Percentiles rank a stretch among this genome's conserved stretches.
Conservation (phyloP, 1,140 invertebrate genomes). For the Vollenhovia emeryi region DNA sequence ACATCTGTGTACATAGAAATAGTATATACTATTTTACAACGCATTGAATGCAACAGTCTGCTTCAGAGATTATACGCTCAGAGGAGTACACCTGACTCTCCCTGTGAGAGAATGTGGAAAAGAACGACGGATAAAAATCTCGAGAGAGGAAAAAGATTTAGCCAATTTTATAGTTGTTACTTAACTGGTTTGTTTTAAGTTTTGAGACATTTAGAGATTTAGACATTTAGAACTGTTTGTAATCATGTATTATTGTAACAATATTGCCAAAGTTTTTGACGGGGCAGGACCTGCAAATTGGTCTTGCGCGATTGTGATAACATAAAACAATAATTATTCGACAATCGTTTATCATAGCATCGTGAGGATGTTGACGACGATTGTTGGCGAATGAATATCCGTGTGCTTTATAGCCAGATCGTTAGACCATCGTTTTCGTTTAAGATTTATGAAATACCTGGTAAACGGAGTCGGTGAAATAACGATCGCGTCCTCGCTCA, state of each 20-base stretch:
- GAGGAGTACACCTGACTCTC: conserved; percentile 27
- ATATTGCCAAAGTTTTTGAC: not conserved
- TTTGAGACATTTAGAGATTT: no score
- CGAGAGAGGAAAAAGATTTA: no score
- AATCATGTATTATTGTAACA: not conserved
- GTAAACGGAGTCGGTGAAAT: conserved; percentile 6
- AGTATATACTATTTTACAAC: conserved; percentile 20
- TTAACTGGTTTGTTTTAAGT: conserved; percentile 14
- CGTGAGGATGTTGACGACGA: not conserved
- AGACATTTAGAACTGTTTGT: no score
- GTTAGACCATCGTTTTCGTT: conserved; percentile 24
- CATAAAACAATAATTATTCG: no score
- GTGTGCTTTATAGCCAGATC: not conserved
- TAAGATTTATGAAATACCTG: conserved; percentile 15
- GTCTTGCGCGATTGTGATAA: not conserved
- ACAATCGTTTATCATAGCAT: not conserved
- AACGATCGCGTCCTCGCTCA: not conserved
- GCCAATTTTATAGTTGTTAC: not conserved
- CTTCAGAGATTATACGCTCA: conserved; percentile 46
- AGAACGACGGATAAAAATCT: not conserved
- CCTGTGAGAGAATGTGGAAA: not conserved
- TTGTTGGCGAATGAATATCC: not conserved
- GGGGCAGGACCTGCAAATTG: not conserved
- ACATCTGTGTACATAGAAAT: not conserved
- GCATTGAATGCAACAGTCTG: conserved; percentile 48